Evolutionary conservation across 2,888 invertebrate species (phyloP).

Genomic region (Corythucha ciliata): DNA sequence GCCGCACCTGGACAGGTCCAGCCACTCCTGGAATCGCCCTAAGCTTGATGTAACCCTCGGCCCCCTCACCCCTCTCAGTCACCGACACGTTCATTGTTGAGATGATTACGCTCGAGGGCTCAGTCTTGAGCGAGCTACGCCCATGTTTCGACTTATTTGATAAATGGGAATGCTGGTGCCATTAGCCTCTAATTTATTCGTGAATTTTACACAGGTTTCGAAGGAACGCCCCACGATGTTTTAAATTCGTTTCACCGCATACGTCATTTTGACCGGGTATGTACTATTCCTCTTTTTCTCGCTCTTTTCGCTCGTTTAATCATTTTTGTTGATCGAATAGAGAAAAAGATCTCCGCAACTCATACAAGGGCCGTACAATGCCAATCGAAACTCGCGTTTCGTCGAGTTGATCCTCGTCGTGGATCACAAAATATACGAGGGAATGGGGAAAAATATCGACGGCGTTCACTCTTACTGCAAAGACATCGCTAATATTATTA

Average conservation of each 20-base stretch:
- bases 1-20: too few species aligned
- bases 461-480: slow-evolving; percentile 76
- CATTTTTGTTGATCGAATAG: slow-evolving; percentile 41
- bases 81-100: too few species aligned
- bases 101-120: too few species aligned
- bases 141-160: too few species aligned
- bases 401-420: slow-evolving; percentile 84
- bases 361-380: slow-evolving; percentile 76
- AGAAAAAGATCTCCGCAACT: slow-evolving; percentile 56
- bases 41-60: too few species aligned
- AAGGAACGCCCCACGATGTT: slow-evolving; percentile 25
- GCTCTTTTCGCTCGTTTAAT: background rate
- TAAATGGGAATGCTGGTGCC: too few species aligned
- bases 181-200: too few species aligned
- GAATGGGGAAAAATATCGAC: slow-evolving; percentile 61
- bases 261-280: slow-evolving; percentile 14
- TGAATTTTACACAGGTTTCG: slow-evolving; percentile 20
- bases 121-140: too few species aligned
- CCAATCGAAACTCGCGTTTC: slow-evolving; percentile 73
- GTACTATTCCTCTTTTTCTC: background rate
- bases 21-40: too few species aligned
- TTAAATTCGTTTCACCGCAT: slow-evolving; percentile 20
- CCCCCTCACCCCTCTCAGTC: too few species aligned
- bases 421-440: slow-evolving; percentile 74
- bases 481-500: slow-evolving; percentile 90